Percentiles rank a stretch among this genome's conserved stretches.
Conservation (phyloP, 2,113 vertebrate genomes). For the Isichthys henryi region DNA sequence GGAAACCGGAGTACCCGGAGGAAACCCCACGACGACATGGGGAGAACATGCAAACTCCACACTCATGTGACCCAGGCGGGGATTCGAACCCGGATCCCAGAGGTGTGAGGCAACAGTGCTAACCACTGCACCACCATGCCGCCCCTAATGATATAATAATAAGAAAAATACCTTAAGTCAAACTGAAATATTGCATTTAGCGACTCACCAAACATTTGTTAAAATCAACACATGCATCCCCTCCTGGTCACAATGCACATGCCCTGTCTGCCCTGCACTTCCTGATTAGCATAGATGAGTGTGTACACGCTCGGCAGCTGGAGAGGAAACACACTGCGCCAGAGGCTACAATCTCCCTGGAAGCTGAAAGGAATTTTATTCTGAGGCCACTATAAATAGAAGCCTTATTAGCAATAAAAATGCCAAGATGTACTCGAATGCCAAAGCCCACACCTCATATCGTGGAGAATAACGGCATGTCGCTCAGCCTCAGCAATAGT, state of each 20-base stretch:
- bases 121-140: too few relatives aligned
- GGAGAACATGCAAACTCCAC: too few relatives aligned
- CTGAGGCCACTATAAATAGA: constrained; percentile 28
- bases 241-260: background rate
- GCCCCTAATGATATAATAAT: too few relatives aligned
- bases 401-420: constrained; percentile 28
- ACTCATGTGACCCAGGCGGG: too few relatives aligned
- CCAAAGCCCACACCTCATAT: constrained; percentile 14
- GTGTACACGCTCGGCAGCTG: background rate
- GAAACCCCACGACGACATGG: too few relatives aligned
- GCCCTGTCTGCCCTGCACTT: background rate
- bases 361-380: constrained; percentile 9
- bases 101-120: too few relatives aligned
- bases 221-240: background rate
- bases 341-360: constrained; percentile 7
- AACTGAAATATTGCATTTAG: background rate
- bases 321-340: background rate
- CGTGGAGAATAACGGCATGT: too few relatives aligned
- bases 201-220: background rate
- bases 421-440: constrained; percentile 25
- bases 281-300: background rate
- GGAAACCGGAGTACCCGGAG: too few relatives aligned
- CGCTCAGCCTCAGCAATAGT: background rate
- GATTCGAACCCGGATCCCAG: too few relatives aligned
- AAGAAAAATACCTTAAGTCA: background rate